These are phyloP conservation scores for Pemphigus obesinymphae DNA, from an alignment of 1,140 invertebrate species.

Conservation along the genomic window DNA sequence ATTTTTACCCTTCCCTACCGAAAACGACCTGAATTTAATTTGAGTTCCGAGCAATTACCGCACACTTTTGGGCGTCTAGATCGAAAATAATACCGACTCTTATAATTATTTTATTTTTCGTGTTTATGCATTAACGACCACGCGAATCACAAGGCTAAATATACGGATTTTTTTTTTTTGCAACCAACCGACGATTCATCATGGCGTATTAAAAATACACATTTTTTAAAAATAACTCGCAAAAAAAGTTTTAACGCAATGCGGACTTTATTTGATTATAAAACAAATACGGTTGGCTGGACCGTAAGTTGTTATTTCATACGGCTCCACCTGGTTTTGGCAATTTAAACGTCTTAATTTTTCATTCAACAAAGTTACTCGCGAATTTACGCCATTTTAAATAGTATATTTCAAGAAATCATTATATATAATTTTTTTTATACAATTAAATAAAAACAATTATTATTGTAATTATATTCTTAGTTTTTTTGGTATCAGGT, in stretches of 20 bases:
- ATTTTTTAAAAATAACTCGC: background rate
- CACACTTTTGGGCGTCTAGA: background rate
- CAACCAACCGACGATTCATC: background rate
- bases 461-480: no score
- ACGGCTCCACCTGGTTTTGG: background rate
- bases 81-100: background rate
- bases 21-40: background rate
- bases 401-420: no score
- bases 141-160: background rate
- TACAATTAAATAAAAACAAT: no score
- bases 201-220: background rate
- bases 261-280: slow-evolving; percentile 5
- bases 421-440: no score
- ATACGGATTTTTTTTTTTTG: background rate
- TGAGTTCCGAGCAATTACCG: background rate
- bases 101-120: background rate
- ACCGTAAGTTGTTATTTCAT: background rate
- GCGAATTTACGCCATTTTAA: background rate
- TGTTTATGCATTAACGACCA: background rate
- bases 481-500: no score
- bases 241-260: slow-evolving; percentile 22
- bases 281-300: slow-evolving; percentile 1
- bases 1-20: background rate
- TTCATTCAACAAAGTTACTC: background rate
- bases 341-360: slow-evolving; percentile 4